These are phyloP conservation scores for Phocoena sinus DNA, from an alignment of 2,113 vertebrate genomes.

Conservation along the genomic window DNA sequence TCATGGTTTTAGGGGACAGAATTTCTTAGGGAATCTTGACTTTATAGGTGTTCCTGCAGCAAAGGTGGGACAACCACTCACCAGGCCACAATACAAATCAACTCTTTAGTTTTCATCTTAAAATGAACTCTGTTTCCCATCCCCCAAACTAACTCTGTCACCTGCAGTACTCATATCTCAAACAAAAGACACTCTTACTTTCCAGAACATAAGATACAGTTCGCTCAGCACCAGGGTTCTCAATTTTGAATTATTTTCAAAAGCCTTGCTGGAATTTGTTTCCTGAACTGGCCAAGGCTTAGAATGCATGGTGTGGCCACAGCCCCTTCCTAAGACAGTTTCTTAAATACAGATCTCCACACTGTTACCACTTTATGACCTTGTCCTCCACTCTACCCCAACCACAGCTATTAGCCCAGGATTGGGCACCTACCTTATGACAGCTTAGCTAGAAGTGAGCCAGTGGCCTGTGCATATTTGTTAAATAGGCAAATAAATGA, in stretches of 20 bases:
- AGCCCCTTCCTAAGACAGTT: background rate
- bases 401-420: background rate
- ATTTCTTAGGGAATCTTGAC: background rate
- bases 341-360: background rate
- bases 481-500: background rate
- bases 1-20: background rate
- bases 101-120: background rate
- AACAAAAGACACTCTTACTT: background rate
- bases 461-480: background rate
- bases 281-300: background rate
- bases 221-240: background rate
- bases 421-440: background rate
- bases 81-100: background rate
- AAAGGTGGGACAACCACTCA: background rate
- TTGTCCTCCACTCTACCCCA: background rate
- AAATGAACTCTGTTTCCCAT: background rate
- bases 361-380: background rate
- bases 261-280: background rate
- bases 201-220: background rate
- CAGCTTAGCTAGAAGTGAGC: background rate
- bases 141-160: background rate
- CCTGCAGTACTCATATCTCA: background rate
- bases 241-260: conserved; percentile 7
- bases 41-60: background rate
- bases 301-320: background rate